Percentiles rank a stretch among this genome's conserved stretches.
Evolutionary conservation across 2,113 vertebrate genomes (phyloP).

Genomic region (Bubalus kerabau): DNA sequence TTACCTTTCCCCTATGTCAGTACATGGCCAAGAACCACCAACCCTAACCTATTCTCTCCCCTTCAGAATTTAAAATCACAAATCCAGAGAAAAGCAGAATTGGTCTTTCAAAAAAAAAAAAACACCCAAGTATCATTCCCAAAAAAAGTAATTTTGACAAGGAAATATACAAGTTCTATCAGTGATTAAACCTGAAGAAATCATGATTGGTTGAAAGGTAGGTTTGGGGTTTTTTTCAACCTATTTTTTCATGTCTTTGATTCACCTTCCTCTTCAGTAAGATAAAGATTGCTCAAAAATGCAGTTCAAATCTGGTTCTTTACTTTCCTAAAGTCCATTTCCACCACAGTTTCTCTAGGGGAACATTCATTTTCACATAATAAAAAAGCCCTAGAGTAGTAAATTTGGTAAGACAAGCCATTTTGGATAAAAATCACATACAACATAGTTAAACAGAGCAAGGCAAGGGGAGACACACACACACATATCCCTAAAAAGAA

Average conservation of each 20-base stretch:
- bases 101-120: background rate
- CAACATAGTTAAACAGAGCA: background rate
- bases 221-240: background rate
- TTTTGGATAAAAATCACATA: background rate
- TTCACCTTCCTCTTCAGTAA: background rate
- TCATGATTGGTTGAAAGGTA: background rate
- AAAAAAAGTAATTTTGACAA: background rate
- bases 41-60: background rate
- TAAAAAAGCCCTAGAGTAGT: slow-evolving; percentile 17
- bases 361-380: slow-evolving; percentile 24
- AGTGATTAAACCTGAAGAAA: background rate
- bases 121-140: background rate
- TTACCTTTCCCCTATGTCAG: background rate
- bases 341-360: slow-evolving; percentile 30
- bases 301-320: background rate
- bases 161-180: background rate
- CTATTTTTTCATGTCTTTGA: background rate
- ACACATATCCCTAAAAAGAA: background rate
- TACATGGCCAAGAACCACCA: background rate
- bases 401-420: slow-evolving; percentile 21
- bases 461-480: background rate
- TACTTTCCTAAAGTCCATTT: slow-evolving; percentile 40
- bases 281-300: slow-evolving; percentile 18
- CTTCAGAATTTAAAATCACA: background rate
- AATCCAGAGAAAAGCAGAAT: background rate